Base-by-base conservation (phyloP, 2,797 vertebrate genomes). In the Tragelaphus eurycerus region DNA sequence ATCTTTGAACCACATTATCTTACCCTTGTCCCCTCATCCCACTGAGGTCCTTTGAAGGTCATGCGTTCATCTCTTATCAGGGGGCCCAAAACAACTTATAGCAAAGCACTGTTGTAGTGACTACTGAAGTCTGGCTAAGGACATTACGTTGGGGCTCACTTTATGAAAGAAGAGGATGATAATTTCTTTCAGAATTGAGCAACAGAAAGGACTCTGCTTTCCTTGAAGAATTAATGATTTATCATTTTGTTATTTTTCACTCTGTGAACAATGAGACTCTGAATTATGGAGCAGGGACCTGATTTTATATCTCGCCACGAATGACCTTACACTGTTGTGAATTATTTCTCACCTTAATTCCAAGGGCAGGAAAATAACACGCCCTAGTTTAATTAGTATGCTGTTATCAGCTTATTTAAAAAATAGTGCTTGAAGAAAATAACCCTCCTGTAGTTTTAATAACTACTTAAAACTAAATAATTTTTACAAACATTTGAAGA, bases 401-500 rank as follows among this genome's bases (percentile, higher is more conserved):
- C 48, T 43, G 59, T 43, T 71, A 82, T 88, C 52, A 74, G 4
- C 43, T 96, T 67, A 74, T 90, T 96, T 96, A 19, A 23, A 96
- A 90, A 92, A 81, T 34, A 93, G 38, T 74, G 25, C 60, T 96
- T 43, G 48, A 94, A 83, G 62, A 82, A 91, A 89, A 74, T 55
- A 97, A 88, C 17, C 25, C 54, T 90, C 86, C 43, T 14, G 29
- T 74, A 15, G 11, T 74, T 96, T 88, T 92, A 52, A 48, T 74
- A 78, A 78, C 11, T 94, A 54, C 52, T 94, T 78, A 76, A 94
- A 64, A 82, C 25, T 71, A 90, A 94, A 50, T 59, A 85, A 64
- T 64, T 21, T 71, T 38, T 74, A 74, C 48, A 92, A 95, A 85
- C 82, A 67, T 76, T 85, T 64, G 43, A 46, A 62, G 54, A 59